phyloP scores from a whole-genome alignment of 1,140 invertebrate genomes.

The honey bee (Apis mellifera) region Amel_HAv3.1 CM009932.2:8531001-8531500 shows the following conservation, averaged over 20 bases:
- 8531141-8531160: too few species aligned
- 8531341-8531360: conserved; percentile 51
- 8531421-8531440: conserved; percentile 32
- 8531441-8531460: background rate
- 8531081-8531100: background rate
- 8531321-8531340: conserved; percentile 30
- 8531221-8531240: too few species aligned
- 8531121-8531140: too few species aligned
- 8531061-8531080: too few species aligned
- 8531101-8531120: background rate
- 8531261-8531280: background rate
- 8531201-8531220: too few species aligned
- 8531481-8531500: background rate
- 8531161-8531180: too few species aligned
- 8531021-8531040: too few species aligned
- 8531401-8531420: conserved; percentile 6
- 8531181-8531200: too few species aligned
- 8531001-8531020: too few species aligned
- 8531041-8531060: too few species aligned
- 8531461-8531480: background rate
- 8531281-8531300: too few species aligned
- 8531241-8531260: too few species aligned
- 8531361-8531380: conserved; percentile 34
- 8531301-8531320: background rate
- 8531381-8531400: conserved; percentile 36